These are phyloP conservation scores for Nematostella vectensis DNA, from an alignment of 92 coral and sea anemone genomes.

Conservation along the genomic window DNA sequence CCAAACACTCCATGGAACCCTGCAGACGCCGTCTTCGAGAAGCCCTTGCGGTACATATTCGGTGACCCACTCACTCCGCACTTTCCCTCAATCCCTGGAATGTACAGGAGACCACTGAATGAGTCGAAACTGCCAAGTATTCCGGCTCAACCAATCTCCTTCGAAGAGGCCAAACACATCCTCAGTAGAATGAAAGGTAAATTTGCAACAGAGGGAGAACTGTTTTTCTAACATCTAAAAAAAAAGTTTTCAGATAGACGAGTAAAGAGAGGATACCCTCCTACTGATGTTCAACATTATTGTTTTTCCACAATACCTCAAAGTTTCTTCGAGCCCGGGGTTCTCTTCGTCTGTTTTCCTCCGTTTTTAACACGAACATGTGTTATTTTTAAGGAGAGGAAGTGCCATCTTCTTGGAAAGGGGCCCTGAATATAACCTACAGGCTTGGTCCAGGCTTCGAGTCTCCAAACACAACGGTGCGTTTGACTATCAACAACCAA, in stretches of 20 bases:
- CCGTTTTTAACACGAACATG: too few species aligned
- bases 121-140: conserved; percentile 50
- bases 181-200: conserved; percentile 64
- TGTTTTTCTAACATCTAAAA: not conserved
- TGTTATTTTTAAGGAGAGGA: conserved; percentile 75
- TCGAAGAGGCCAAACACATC: conserved; percentile 50
- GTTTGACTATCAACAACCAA: conserved; percentile 48
- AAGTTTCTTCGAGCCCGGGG: too few species aligned
- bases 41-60: conserved; percentile 19
- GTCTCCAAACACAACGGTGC: conserved; percentile 35
- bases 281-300: too few species aligned
- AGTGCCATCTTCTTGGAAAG: conserved; percentile 56
- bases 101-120: conserved; percentile 55
- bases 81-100: conserved; percentile 75
- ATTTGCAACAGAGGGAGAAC: not conserved
- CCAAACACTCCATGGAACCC: conserved; percentile 75
- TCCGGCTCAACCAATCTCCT: conserved; percentile 82
- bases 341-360: too few species aligned
- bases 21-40: conserved; percentile 48
- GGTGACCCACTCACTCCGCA: conserved; percentile 84
- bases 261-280: too few species aligned
- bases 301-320: too few species aligned
- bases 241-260: too few species aligned
- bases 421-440: conserved; percentile 50
- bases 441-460: conserved; percentile 82